A percentile compares a stretch with the other conserved stretches of the same genome.
phyloP scores from a whole-genome alignment of 2,888 invertebrate genomes.

The Pocota personata region DNA sequence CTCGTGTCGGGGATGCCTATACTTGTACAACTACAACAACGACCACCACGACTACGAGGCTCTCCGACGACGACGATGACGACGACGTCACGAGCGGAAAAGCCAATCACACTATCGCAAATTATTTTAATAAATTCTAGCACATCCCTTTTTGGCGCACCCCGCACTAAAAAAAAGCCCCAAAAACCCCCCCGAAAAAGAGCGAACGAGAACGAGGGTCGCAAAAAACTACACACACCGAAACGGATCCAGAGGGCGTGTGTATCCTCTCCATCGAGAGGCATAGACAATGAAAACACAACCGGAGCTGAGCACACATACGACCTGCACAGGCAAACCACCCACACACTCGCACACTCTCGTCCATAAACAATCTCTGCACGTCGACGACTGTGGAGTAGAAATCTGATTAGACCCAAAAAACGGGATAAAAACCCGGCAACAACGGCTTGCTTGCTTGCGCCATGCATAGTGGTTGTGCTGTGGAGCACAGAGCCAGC shows the following conservation, averaged over 20 bases:
- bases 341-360: constrained; percentile 50
- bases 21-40: constrained; percentile 45
- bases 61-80: constrained; percentile 43
- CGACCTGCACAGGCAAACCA: constrained; percentile 65
- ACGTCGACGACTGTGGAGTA: constrained; percentile 69
- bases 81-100: constrained; percentile 75
- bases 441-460: constrained; percentile 21
- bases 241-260: constrained; percentile 67
- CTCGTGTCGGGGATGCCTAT: constrained; percentile 53
- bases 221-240: constrained; percentile 70
- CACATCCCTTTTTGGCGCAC: constrained; percentile 78
- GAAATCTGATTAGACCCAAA: constrained; percentile 77
- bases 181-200: constrained; percentile 74
- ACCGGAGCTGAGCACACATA: constrained; percentile 75
- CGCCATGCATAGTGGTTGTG: constrained; percentile 44
- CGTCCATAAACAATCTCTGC: constrained; percentile 70
- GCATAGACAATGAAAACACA: constrained; percentile 71
- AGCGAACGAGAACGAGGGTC: constrained; percentile 62
- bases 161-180: constrained; percentile 77
- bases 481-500: constrained; percentile 58
- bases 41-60: constrained; percentile 54
- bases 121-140: constrained; percentile 82
- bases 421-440: constrained; percentile 74
- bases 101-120: constrained; percentile 83
- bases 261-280: constrained; percentile 53